Evolutionary conservation across 2,113 vertebrate species (phyloP), one percentile per base, ranked within the genome.

Genomic region (Ursus arctos): DNA sequence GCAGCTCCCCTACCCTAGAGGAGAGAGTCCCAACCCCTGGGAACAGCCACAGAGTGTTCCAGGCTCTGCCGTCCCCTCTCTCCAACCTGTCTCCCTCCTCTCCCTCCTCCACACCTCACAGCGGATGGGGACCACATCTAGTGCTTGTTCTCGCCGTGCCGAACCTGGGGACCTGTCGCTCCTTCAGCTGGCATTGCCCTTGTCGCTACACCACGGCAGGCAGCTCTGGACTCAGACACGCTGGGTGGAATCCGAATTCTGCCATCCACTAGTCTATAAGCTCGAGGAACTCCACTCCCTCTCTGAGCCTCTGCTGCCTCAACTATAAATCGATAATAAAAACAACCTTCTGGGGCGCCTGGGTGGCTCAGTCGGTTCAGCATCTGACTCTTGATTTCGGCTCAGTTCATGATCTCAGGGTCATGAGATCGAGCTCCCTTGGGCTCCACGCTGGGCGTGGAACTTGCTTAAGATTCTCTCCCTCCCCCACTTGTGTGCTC

Each of bases 121-220:
- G 49, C n/a, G 0, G 24, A 33, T 10, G 2, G 16, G 6, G 51
- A 28, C 61, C 61, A 65, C 55, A 53, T 33, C 33, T 14, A 43
- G 40, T 3, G 0, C 76, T 19, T 51, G 40, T 2, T 24, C 15
- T 26, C 43, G 0, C 0, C 1, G 9, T 0, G 26, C 11, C 43
- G 21, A 18, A 3, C 84, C 19, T 13, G 4, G 85, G 19, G 6
- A 0, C 33, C 0, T 1, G 15, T n/a, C 4, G 4, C 79, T 43
- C 19, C 55, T 36, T 81, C 82, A n/a, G 19, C 47, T 26, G 7
- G 4, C 24, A 5, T 7, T 0, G 11, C 31, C 57, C 36, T 28
- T 18, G 13, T 53, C 19, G 1, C 53, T 21, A 7, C 26, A 16
- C 59, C n/a, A 5, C 0, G 22, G 51, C 82, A 6, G 51, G 57